Base-by-base conservation (phyloP, 1,140 invertebrate species). In the Bombus turneri region DNA sequence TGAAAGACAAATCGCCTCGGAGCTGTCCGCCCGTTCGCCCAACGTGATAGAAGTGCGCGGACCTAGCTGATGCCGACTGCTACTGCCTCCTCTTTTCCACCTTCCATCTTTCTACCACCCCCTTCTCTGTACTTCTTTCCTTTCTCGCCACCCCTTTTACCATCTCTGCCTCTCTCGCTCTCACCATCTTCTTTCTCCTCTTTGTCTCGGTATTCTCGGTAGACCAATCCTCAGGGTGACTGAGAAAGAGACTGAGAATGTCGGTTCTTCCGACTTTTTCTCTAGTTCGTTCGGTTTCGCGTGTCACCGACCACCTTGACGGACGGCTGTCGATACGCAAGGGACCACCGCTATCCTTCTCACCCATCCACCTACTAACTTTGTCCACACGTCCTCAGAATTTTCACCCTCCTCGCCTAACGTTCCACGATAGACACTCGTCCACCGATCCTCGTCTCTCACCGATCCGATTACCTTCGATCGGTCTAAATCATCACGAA, bases 1-100 rank as follows among this genome's bases (percentile, higher is more conserved):
- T 95, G 95, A 95, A 95, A 95, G 95, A 95, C 95, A 95, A 95
- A 95, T 95, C 94, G 94, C 94, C 91, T 92, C 91, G 83, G 91
- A 95, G 93, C 94, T 95, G 95, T 95, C 95, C 95, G 95, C 95
- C 94, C 94, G 94, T 94, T 94, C 92, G 92, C 93, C 93, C 94
- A 90, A 92, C 92, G 93, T 95, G 94, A 95, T 95, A 95, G 94
- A 95, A 95, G 93, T 90, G 87, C 92, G 87, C 92, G 87, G 90
- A 90, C 90, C 89, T 72, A 91, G 91, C 85, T 92, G 91, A 92
- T 90, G 92, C 91, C 88, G 91, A 86, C 91, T 90, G 89, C 81
- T 85, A 88, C 85, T 87, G 75, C 74, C 82, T 89, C 72, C 86
- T 78, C 75, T 86, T 89, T 86, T 88, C 81, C 85, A 82, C 88